These are phyloP conservation scores for Resseliella maxima DNA, from an alignment of 2,888 invertebrate species.

Conservation along the genomic window DNA sequence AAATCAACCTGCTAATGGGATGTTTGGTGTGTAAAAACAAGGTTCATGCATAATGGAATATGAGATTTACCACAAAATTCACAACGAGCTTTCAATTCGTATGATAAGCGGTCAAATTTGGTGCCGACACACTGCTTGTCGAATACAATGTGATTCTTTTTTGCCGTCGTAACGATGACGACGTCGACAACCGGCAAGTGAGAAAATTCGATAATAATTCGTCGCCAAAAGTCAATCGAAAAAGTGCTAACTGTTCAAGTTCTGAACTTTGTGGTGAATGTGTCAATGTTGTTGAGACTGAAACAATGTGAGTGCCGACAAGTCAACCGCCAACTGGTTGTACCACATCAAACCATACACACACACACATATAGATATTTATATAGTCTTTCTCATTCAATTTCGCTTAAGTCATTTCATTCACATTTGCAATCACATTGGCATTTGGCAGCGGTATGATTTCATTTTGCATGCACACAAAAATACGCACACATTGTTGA, in stretches of 20 bases:
- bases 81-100: not conserved
- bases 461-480: not conserved
- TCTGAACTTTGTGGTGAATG: constrained; percentile 38
- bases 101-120: not conserved
- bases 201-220: constrained; percentile 14
- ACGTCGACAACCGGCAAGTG: not conserved
- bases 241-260: constrained; percentile 34
- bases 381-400: not conserved
- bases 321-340: not conserved
- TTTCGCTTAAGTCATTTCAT: no score
- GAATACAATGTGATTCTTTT: not conserved
- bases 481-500: not conserved
- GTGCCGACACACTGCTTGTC: not conserved
- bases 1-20: not conserved
- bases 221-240: not conserved
- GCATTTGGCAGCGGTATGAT: not conserved
- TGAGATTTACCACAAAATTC: constrained; percentile 25
- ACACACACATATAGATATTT: no score
- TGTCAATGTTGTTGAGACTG: constrained; percentile 24
- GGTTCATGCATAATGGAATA: constrained; percentile 35
- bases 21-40: not conserved
- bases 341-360: no score
- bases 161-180: not conserved
- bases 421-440: constrained; percentile 19
- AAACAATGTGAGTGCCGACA: not conserved